These are phyloP conservation scores for Petrophora chlorosata DNA, from an alignment of 2,888 invertebrate species.

Conservation along the genomic window DNA sequence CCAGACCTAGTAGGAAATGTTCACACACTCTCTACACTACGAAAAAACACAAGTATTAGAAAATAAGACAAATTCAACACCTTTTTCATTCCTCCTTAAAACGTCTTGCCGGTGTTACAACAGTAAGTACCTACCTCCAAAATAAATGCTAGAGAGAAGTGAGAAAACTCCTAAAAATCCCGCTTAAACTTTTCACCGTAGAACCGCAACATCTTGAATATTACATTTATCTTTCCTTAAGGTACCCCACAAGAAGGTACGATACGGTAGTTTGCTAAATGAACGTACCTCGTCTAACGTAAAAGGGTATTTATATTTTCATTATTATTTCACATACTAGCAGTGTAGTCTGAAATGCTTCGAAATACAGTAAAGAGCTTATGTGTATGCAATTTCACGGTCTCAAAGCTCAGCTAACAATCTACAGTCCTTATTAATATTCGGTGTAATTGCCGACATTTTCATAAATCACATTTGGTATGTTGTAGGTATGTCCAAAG, in stretches of 20 bases:
- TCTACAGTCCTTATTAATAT: conserved; percentile 20
- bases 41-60: too few relatives aligned
- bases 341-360: conserved; percentile 1
- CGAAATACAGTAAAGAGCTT: conserved; percentile 21
- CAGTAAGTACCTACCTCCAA: not conserved
- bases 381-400: conserved; percentile 27
- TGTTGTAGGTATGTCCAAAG: conserved; percentile 16
- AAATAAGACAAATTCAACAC: too few relatives aligned
- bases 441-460: conserved; percentile 22
- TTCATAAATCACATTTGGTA: conserved; percentile 30
- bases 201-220: not conserved
- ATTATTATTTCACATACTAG: conserved; percentile 4
- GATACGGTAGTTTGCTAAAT: not conserved
- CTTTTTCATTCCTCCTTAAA: too few relatives aligned
- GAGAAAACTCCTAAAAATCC: not conserved
- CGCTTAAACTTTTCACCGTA: not conserved
- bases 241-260: not conserved
- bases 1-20: too few relatives aligned
- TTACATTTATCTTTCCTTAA: not conserved
- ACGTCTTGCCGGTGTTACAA: too few relatives aligned
- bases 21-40: not conserved
- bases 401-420: conserved; percentile 19
- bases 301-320: not conserved
- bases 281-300: not conserved
- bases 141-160: not conserved